Conservation (phyloP, 2,113 vertebrate genomes). For the Mixornis gularis region DNA sequence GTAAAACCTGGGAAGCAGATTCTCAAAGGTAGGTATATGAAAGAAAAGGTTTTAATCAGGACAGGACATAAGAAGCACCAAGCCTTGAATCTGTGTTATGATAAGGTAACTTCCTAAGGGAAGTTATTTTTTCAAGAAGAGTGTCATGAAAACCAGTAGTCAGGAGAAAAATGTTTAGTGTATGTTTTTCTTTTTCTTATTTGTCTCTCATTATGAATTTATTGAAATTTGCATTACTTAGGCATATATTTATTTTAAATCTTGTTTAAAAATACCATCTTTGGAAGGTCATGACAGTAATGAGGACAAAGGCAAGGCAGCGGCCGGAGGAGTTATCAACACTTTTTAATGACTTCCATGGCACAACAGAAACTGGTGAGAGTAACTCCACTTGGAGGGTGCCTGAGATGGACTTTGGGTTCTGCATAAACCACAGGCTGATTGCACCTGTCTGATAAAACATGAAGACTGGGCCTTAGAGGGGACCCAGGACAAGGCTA, state of each 20-base stretch:
- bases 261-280: background rate
- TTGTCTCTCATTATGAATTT: background rate
- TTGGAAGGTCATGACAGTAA: background rate
- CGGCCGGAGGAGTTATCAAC: background rate
- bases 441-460: background rate
- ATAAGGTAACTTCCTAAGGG: background rate
- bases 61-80: background rate
- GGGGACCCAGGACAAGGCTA: background rate
- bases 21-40: background rate
- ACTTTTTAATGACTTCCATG: background rate
- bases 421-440: background rate
- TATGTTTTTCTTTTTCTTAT: background rate
- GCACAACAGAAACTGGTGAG: background rate
- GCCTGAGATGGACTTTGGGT: fast-evolving
- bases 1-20: background rate
- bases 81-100: background rate
- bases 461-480: background rate
- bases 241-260: background rate
- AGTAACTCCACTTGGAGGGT: background rate
- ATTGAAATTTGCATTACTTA: background rate
- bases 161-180: background rate
- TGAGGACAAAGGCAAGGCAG: background rate
- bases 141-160: background rate
- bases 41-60: background rate
- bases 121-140: background rate